Evolutionary conservation across 2,888 invertebrate genomes (phyloP).

Genomic region (Macrophya annulata): DNA sequence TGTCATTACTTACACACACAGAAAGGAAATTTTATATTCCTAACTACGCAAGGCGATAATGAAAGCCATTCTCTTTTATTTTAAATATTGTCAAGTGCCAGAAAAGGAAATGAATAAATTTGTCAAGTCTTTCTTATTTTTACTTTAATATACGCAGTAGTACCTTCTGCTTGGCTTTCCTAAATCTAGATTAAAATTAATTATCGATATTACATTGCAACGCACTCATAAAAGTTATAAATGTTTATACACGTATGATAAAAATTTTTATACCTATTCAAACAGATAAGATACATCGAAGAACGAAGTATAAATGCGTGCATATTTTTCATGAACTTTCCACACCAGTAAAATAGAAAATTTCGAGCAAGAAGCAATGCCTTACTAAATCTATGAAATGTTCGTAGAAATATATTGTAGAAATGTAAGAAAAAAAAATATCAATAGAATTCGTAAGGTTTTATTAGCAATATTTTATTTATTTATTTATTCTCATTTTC

Average conservation of each 20-base stretch:
- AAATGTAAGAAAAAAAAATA: slow-evolving; percentile 4
- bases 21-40: not conserved
- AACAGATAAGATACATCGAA: not conserved
- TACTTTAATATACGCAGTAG: not conserved
- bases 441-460: not conserved
- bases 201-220: not conserved
- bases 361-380: not conserved
- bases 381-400: not conserved
- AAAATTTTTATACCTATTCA: not conserved
- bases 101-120: not conserved
- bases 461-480: slow-evolving; percentile 17
- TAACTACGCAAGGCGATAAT: not conserved
- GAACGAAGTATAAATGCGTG: not conserved
- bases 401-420: not conserved
- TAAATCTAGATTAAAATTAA: not conserved
- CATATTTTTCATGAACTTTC: not conserved
- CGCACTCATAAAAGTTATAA: not conserved
- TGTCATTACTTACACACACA: slow-evolving; percentile 1
- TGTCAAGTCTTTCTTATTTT: not conserved
- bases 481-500: not conserved
- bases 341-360: not conserved
- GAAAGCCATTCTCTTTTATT: not conserved
- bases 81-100: not conserved
- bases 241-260: not conserved
- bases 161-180: slow-evolving; percentile 1